Evolutionary conservation across 2,888 invertebrate species (phyloP), one percentile per base, ranked within the genome.

Genomic region (Anticlea derivata): DNA sequence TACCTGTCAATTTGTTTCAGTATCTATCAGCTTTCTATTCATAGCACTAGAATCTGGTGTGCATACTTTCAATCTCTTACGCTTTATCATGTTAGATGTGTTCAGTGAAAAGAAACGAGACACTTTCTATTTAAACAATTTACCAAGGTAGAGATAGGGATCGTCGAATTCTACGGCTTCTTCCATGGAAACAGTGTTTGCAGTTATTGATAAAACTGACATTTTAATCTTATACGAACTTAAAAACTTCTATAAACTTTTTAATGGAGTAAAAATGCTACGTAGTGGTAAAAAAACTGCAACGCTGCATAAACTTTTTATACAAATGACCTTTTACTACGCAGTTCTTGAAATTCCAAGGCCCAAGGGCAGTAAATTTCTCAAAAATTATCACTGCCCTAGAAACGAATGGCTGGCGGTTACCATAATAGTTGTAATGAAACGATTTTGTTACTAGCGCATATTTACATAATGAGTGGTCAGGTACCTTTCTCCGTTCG

Each of bases 401-500:
- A 59, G 35, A 63, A 65, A 59, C 50, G 29, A 55, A 62, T 60
- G 12, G 12, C 26, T n/a, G 40, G 46, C 45, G 39, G 40, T 55
- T 54, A 65, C 46, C 50, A 52, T 57, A 60, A 63, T 66, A 61
- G 62, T 60, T 53, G 59, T 59, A 61, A 63, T 61, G 54, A 63
- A 57, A 60, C 56, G 37, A 64, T 67, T 71, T 70, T 67, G 65
- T 68, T 70, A 68, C 75, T 67, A 68, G 67, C 69, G 67, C 68
- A 63, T 62, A 68, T 78, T 80, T 77, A 80, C 72, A 70, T 75
- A 78, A 81, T 74, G 68, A 56, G 58, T 61, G 61, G 61, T 47
- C 53, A 54, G 53, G 58, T 66, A 70, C 75, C 78, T 80, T 79
- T 78, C 79, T 73, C 75, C 71, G 83, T 72, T 59, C 77, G 61